phyloP scores from a whole-genome alignment of 2,797 vertebrate genomes.

The Sebastes melanostomus region DNA sequence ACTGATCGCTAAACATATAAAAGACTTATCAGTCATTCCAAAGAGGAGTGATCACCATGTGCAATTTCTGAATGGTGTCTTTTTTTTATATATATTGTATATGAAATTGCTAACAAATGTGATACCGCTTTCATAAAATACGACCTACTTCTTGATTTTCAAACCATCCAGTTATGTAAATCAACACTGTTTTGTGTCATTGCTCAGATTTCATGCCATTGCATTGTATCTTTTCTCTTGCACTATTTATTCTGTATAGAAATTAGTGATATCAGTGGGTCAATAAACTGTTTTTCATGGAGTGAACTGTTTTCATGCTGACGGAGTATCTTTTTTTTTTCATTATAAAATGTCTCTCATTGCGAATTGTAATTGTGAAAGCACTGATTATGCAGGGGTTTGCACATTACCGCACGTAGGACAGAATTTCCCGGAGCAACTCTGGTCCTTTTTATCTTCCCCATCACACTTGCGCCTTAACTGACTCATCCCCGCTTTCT shows the following conservation, averaged over 20 bases:
- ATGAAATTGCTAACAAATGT: conserved; percentile 25
- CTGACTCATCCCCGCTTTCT: conserved; percentile 48
- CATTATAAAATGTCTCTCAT: neutral
- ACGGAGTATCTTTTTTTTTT: neutral
- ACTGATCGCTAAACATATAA: conserved; percentile 7
- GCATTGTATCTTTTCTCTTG: conserved; percentile 47
- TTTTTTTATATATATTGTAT: conserved; percentile 41
- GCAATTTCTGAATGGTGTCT: conserved; percentile 62
- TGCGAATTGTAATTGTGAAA: conserved; percentile 9
- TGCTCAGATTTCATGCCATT: conserved; percentile 43
- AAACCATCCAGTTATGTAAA: conserved; percentile 17
- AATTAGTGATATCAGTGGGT: conserved; percentile 55
- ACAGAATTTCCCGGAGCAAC: conserved; percentile 21
- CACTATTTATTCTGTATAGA: conserved; percentile 73
- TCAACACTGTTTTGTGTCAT: conserved; percentile 42
- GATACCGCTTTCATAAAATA: conserved; percentile 31
- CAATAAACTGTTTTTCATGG: conserved; percentile 74
- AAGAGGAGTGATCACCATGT: conserved; percentile 50
- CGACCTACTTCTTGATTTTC: conserved; percentile 24
- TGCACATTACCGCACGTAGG: neutral
- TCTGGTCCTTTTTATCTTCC: conserved; percentile 17
- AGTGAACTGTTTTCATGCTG: neutral
- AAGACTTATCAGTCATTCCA: conserved; percentile 52
- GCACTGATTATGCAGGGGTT: conserved; percentile 9
- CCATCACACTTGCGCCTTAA: conserved; percentile 16